phyloP scores from a whole-genome alignment of 2,888 invertebrate genomes.

The Protodeltote pygarga region DNA sequence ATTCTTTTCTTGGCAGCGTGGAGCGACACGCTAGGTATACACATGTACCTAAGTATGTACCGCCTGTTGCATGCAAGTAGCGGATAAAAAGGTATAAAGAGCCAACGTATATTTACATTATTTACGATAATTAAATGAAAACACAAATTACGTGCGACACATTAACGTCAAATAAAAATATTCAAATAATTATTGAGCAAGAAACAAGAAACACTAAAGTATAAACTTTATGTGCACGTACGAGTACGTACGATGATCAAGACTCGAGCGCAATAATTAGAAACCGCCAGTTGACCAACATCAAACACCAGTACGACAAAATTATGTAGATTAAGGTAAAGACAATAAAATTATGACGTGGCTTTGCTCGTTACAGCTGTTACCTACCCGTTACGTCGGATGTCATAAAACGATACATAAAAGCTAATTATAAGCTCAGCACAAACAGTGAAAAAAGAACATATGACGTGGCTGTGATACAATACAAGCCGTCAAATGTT shows the following conservation, averaged over 20 bases:
- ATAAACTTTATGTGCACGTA: neutral
- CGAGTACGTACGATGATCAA: neutral
- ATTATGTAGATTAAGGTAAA: conserved; percentile 57
- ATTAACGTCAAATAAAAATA: no score
- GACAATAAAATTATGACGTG: conserved; percentile 72
- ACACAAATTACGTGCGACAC: conserved; percentile 17
- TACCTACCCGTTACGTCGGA: conserved; percentile 69
- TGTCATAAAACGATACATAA: conserved; percentile 79
- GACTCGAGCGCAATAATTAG: neutral
- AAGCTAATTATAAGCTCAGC: conserved; percentile 76
- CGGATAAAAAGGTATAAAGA: conserved; percentile 9
- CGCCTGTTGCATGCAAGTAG: conserved; percentile 18
- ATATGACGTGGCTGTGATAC: conserved; percentile 48
- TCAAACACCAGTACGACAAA: conserved; percentile 15
- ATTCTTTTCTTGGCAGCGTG: conserved; percentile 26
- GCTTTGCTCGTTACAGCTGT: conserved; percentile 71
- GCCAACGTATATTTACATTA: conserved; percentile 16
- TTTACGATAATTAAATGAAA: conserved; percentile 19
- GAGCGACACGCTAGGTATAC: conserved; percentile 1
- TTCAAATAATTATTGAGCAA: no score
- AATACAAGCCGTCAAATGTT: conserved; percentile 40
- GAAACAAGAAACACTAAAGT: neutral
- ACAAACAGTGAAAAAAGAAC: conserved; percentile 45
- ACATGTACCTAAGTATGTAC: neutral
- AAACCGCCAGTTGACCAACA: conserved; percentile 11